Conservation (phyloP, 2,888 invertebrate genomes). For the Ptilodon capucinus region DNA sequence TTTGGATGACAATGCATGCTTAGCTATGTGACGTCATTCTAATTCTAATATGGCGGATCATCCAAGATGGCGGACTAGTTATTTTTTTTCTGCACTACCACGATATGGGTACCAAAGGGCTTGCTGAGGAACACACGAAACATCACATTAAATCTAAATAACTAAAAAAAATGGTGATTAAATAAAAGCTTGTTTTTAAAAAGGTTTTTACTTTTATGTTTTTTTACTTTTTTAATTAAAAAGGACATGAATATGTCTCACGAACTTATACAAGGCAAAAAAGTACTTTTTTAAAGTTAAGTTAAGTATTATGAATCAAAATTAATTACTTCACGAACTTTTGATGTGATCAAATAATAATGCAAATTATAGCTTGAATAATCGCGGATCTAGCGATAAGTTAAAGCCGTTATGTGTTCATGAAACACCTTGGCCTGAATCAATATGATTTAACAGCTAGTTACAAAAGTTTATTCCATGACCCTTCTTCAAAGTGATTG, state of each 20-base stretch:
- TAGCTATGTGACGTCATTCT: too few species aligned
- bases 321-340: background rate
- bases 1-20: too few species aligned
- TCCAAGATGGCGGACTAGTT: too few species aligned
- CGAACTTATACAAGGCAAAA: background rate
- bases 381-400: conserved; percentile 27
- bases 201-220: too few species aligned
- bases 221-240: background rate
- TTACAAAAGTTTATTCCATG: conserved; percentile 38
- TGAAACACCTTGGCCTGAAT: conserved; percentile 48
- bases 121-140: too few species aligned
- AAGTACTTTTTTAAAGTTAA: background rate
- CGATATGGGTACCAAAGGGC: too few species aligned
- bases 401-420: conserved; percentile 31
- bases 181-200: too few species aligned
- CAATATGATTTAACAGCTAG: conserved; percentile 56
- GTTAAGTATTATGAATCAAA: background rate
- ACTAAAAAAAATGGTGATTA: too few species aligned
- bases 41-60: too few species aligned
- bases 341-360: background rate
- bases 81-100: too few species aligned
- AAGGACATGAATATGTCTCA: background rate
- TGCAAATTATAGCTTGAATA: conserved; percentile 16
- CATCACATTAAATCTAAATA: too few species aligned
- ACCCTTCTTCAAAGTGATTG: conserved; percentile 8